phyloP scores from a whole-genome alignment of 2,113 vertebrate species.

The Hippopotamus amphibius region DNA sequence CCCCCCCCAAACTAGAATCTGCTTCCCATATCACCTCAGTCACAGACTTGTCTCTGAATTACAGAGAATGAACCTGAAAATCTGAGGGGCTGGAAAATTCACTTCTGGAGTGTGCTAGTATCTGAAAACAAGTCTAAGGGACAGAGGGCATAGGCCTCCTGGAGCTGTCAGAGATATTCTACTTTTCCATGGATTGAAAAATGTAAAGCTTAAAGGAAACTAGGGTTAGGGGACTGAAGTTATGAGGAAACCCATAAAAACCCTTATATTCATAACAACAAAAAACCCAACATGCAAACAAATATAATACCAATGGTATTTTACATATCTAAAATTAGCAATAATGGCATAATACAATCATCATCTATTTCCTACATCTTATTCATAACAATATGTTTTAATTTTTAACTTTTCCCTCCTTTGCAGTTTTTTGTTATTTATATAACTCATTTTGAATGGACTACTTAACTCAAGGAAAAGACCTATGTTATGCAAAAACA shows the following conservation, averaged over 20 bases:
- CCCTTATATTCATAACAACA: not conserved
- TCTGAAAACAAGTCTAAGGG: not conserved
- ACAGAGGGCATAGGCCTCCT: not conserved
- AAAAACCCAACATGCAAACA: not conserved
- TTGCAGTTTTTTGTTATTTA: not conserved
- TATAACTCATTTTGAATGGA: not conserved
- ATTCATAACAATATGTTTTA: not conserved
- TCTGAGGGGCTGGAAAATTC: not conserved
- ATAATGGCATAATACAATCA: not conserved
- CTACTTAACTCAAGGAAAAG: not conserved
- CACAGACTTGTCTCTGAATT: not conserved
- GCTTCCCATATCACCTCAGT: not conserved
- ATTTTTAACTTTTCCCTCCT: slow-evolving; percentile 39
- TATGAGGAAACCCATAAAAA: not conserved
- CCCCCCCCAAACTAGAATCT: not conserved
- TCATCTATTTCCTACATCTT: not conserved
- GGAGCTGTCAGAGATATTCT: not conserved
- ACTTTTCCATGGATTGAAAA: not conserved
- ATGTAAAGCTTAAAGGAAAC: not conserved
- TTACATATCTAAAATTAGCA: slow-evolving; percentile 32
- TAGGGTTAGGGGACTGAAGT: not conserved
- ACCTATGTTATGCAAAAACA: not conserved
- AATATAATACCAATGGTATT: not conserved
- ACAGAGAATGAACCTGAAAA: not conserved
- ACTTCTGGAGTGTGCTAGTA: not conserved